Conservation (phyloP, 2,888 invertebrate genomes). For the Caradrina kadenii region DNA sequence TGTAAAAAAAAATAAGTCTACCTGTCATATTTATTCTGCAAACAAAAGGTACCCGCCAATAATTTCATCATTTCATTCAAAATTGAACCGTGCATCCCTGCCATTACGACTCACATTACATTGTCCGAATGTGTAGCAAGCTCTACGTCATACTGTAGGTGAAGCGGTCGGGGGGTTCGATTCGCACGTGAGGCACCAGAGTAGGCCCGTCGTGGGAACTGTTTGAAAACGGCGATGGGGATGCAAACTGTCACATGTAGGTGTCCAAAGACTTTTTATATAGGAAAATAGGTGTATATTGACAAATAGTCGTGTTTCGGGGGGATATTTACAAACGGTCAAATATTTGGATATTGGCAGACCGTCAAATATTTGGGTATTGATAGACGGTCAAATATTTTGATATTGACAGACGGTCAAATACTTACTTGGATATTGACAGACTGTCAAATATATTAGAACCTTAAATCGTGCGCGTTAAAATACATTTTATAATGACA, state of each 20-base stretch:
- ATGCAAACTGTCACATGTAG: constrained; percentile 16
- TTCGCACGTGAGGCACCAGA: constrained; percentile 10
- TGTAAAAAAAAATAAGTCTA: neutral
- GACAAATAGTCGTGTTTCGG: no score
- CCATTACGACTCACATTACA: constrained; percentile 6
- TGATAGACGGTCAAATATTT: no score
- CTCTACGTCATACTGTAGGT: constrained; percentile 7
- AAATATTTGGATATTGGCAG: no score
- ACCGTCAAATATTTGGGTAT: no score
- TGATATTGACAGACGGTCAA: no score
- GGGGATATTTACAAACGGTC: no score
- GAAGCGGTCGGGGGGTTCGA: constrained; percentile 25
- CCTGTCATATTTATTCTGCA: neutral
- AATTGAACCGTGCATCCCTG: constrained; percentile 14
- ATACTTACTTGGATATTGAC: no score
- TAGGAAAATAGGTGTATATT: neutral
- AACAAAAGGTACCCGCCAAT: no score
- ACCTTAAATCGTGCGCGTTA: no score
- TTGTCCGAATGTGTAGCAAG: neutral
- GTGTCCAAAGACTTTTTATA: neutral
- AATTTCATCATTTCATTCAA: neutral
- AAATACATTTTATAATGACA: no score
- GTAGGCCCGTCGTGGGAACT: constrained; percentile 16
- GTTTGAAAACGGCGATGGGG: constrained; percentile 44
- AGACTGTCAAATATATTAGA: no score